A percentile compares a stretch with the other conserved stretches of the same genome.
These are phyloP conservation scores for Agrilus planipennis DNA, from an alignment of 1,140 invertebrate genomes.

Conservation along the genomic window DNA sequence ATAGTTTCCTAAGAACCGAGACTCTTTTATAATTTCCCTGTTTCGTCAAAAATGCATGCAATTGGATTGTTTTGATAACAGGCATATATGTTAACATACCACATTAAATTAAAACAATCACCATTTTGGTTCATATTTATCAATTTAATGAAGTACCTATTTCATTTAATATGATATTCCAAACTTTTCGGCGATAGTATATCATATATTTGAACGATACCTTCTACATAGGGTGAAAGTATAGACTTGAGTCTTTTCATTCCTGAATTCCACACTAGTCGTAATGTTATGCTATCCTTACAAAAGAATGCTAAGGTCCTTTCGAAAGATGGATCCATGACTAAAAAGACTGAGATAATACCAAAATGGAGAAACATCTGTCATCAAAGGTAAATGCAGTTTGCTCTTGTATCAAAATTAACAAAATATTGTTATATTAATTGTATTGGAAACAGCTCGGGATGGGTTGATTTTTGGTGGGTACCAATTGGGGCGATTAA, in stretches of 20 bases:
- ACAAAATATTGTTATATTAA: background rate
- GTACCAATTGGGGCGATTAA: slow-evolving; percentile 86
- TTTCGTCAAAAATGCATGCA: too few relatives aligned
- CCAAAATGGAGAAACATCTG: slow-evolving; percentile 82
- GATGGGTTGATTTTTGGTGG: slow-evolving; percentile 94
- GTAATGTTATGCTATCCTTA: slow-evolving; percentile 69
- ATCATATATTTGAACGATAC: too few relatives aligned
- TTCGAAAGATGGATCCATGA: slow-evolving; percentile 56
- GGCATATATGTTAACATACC: too few relatives aligned
- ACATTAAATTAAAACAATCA: too few relatives aligned
- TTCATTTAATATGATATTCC: too few relatives aligned
- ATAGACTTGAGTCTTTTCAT: slow-evolving; percentile 81
- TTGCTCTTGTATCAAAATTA: too few relatives aligned
- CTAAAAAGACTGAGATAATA: slow-evolving; percentile 42
- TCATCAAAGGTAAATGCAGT: slow-evolving; percentile 48
- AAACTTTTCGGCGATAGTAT: too few relatives aligned
- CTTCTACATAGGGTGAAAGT: slow-evolving; percentile 60
- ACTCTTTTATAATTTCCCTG: too few relatives aligned
- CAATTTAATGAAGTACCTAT: too few relatives aligned
- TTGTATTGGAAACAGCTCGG: slow-evolving; percentile 47
- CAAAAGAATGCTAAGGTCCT: slow-evolving; percentile 81
- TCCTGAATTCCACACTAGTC: slow-evolving; percentile 82
- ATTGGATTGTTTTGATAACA: too few relatives aligned
- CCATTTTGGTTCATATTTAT: too few relatives aligned
- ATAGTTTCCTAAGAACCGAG: too few relatives aligned